Percentiles rank a stretch among this genome's conserved stretches.
phyloP scores from a whole-genome alignment of 53 echinoderm and acorn worm species.

The Glandiceps talaboti region DNA sequence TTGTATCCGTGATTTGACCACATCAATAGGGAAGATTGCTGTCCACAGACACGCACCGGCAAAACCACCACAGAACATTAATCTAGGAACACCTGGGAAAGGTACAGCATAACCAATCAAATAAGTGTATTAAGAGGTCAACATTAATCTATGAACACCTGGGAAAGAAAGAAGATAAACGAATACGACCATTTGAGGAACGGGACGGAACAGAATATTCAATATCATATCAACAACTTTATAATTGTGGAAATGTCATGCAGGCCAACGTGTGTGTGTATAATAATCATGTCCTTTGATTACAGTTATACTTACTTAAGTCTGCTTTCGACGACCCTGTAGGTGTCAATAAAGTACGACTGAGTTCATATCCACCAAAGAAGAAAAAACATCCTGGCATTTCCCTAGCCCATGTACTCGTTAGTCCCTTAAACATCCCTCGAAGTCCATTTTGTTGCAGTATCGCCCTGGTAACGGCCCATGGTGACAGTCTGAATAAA shows the following conservation, averaged over 20 bases:
- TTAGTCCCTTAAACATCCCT: slow-evolving; percentile 82
- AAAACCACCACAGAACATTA: slow-evolving; percentile 55
- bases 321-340: slow-evolving; percentile 74
- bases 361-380: slow-evolving; percentile 71
- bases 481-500: too few species aligned
- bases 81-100: slow-evolving; percentile 54
- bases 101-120: too few species aligned
- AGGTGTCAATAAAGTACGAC: slow-evolving; percentile 55
- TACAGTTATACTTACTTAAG: slow-evolving; percentile 64
- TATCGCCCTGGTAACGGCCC: slow-evolving; percentile 79
- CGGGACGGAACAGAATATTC: too few species aligned
- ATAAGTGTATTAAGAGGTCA: too few species aligned
- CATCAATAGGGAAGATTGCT: slow-evolving; percentile 83
- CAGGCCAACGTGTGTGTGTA: too few species aligned
- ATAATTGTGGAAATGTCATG: too few species aligned
- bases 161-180: too few species aligned
- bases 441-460: slow-evolving; percentile 40
- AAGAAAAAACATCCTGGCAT: slow-evolving; percentile 95
- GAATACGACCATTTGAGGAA: too few species aligned
- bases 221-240: too few species aligned
- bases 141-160: slow-evolving; percentile 48
- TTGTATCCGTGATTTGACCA: slow-evolving; percentile 97
- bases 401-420: slow-evolving; percentile 90
- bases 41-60: slow-evolving; percentile 81
- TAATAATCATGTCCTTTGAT: too few species aligned